phyloP scores from a whole-genome alignment of 2,888 invertebrate species.

The Eubasilissa splendida region DNA sequence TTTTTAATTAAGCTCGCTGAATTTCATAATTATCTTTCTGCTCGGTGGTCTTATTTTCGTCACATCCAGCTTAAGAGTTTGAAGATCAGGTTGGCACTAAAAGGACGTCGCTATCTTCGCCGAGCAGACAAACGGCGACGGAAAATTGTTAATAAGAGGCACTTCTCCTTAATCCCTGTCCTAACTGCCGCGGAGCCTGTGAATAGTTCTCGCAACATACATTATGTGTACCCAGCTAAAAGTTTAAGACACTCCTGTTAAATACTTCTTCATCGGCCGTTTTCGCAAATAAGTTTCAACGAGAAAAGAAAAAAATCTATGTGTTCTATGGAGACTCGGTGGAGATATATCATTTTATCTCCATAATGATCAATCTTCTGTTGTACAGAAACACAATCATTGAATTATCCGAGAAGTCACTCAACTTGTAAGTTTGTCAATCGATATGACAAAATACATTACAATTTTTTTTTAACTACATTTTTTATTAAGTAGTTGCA shows the following conservation, averaged over 20 bases:
- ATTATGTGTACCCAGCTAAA: slow-evolving; percentile 4
- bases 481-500: too few species aligned
- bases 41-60: too few species aligned
- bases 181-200: slow-evolving; percentile 5
- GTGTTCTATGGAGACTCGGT: background rate
- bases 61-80: too few species aligned
- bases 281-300: background rate
- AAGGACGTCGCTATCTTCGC: background rate
- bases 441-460: too few species aligned
- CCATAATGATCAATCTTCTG: background rate
- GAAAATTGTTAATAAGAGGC: slow-evolving; percentile 7
- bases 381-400: background rate
- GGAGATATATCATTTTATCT: background rate
- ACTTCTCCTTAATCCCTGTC: background rate
- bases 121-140: background rate
- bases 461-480: too few species aligned
- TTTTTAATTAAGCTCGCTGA: too few species aligned
- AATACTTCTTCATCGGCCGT: background rate
- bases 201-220: slow-evolving; percentile 15
- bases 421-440: too few species aligned
- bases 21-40: too few species aligned
- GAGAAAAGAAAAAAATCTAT: background rate
- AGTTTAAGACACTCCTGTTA: slow-evolving; percentile 8
- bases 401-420: background rate
- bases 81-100: background rate